Base-by-base conservation (phyloP, 2,797 vertebrate species). In the Cossypha caffra region DNA sequence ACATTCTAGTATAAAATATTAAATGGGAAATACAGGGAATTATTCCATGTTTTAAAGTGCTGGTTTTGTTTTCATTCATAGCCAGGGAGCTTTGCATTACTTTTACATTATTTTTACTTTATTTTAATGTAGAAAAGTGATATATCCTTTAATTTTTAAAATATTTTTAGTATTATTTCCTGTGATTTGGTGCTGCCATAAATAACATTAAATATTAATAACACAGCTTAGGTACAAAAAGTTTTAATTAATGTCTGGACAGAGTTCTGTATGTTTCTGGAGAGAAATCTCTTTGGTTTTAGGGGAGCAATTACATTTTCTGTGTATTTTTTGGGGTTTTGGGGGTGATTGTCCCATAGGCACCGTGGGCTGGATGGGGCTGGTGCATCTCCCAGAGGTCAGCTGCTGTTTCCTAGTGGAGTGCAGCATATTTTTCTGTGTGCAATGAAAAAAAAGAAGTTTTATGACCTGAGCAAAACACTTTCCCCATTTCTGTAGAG, bases 381-480 rank as follows among this genome's bases (percentile, higher is more conserved):
- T 87, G 47, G 10, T 11, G 29, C 54, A n/a, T 81, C 17, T 50
- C 64, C 17, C 59, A 48, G 47, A 29, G 91, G 37, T 59, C 51
- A 85, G 57, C 64, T 74, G 13, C 10, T 13, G 25, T 31, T 38
- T 78, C 10, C 1, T 4, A 4, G 31, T 40, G 42, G 12, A 75
- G 18, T 4, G 18, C 50, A 71, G 42, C 26, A 1, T 19, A 5
- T 91, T 87, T 88, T 69, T 23, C 73, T 76, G 35, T 63, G 10
- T 91, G 52, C 63, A 57, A 3, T 29, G 48, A 35, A 57, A 37
- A 37, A 37, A 86, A 31, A 31, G 40, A 45, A 75, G 9, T 75
- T 91, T 95, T 96, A 83, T 90, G 72, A 90, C 73, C 79, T 11
- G 68, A 62, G 63, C 67, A 90, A 91, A 96, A 77, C 42, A 54